Evolutionary conservation across 2,113 vertebrate species (phyloP).

Genomic region (Ellobius talpinus): DNA sequence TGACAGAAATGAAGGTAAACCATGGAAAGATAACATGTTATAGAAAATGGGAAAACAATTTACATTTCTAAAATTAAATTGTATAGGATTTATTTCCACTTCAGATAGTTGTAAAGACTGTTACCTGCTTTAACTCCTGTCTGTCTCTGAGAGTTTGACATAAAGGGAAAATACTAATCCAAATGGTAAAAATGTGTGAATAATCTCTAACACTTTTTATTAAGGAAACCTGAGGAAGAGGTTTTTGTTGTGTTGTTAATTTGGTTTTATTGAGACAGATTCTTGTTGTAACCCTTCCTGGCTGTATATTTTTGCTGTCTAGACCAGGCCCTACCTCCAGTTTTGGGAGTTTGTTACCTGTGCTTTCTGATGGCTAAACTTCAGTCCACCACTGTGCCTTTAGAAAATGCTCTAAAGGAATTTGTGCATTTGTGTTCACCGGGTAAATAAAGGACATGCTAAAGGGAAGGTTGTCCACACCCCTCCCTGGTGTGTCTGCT

Average conservation of each 20-base stretch:
- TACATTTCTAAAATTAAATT: conserved; percentile 19
- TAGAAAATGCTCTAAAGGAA: background rate
- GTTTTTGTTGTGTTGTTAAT: background rate
- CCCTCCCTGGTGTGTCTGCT: background rate
- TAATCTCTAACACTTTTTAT: background rate
- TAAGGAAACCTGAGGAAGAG: background rate
- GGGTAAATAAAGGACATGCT: background rate
- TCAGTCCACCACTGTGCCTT: background rate
- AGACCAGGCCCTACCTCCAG: background rate
- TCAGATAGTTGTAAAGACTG: background rate
- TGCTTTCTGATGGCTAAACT: background rate
- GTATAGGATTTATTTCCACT: background rate
- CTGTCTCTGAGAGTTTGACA: background rate
- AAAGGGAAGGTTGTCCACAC: background rate
- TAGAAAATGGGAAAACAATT: background rate
- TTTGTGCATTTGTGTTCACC: background rate
- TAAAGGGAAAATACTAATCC: background rate
- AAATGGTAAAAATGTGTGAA: background rate
- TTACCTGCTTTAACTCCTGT: background rate
- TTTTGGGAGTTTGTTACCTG: background rate
- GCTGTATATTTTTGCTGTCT: background rate
- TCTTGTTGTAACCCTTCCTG: background rate
- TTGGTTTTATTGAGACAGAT: background rate
- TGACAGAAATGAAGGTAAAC: background rate
- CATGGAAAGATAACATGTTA: background rate